Base-by-base conservation (phyloP, 2,113 vertebrate species). In the Oophaga pumilio region DNA sequence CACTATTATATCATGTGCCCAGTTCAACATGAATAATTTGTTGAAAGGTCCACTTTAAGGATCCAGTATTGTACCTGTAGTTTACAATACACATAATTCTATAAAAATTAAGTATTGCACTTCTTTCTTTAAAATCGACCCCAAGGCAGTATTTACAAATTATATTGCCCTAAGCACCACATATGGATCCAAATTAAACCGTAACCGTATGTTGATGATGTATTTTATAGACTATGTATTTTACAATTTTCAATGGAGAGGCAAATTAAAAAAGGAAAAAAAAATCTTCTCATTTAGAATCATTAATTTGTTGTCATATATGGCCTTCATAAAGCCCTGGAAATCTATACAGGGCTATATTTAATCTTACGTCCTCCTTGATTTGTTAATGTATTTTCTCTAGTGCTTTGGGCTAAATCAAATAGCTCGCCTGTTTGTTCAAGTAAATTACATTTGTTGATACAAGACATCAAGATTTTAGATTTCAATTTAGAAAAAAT, bases 371-470 rank as follows among this genome's bases (percentile, higher is more conserved):
- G 84, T 89, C 91, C 85, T 86, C 90, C 91, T 92, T 92, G 81
- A 49, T 92, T 90, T 88, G 81, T 91, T 89, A 89, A 89, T 82
- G 86, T 79, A 56, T 71, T 91, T 85, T 90, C 60, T 87, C 57
- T 24, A 78, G 73, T 83, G 79, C 82, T 91, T 81, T 74, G 1
- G 0, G 86, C 86, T 89, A 89, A 77, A 90, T 89, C 81, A 87
- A 68, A 85, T 89, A 90, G 76, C 91, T 59, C 66, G 90, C 78
- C 82, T 90, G 83, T 56, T 18, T 87, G 56, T 87, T 90, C 20
- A 90, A 91, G 90, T n/a, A 88, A 74, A 92, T 89, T 89, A 86
- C 89, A 92, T 89, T 87, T 89, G 89, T 68, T 91, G 90, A 87
- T 64, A 80, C 89, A 91, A 89, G 82, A 89, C 80, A 91, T 89